phyloP scores from a whole-genome alignment of 1,140 invertebrate genomes.

The Hycleus cichorii region DNA sequence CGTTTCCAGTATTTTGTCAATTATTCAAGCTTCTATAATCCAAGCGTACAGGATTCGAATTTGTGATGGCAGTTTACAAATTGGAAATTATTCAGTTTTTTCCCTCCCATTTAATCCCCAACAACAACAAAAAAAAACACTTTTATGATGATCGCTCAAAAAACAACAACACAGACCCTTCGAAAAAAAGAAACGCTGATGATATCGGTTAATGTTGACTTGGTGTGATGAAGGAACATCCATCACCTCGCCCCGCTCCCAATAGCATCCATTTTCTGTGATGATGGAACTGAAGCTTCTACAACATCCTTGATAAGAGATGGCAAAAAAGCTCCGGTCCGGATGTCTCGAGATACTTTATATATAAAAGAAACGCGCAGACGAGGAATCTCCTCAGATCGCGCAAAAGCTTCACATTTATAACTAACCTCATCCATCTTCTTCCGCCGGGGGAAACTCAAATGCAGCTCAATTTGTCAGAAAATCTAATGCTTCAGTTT shows the following conservation, averaged over 20 bases:
- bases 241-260: conserved; percentile 28
- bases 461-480: conserved; percentile 46
- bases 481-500: conserved; percentile 41
- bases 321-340: conserved; percentile 31
- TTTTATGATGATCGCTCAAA: too few species aligned
- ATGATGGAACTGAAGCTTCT: conserved; percentile 39
- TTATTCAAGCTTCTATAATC: too few species aligned
- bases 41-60: too few species aligned
- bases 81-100: too few species aligned
- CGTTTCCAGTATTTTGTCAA: not conserved
- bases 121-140: too few species aligned
- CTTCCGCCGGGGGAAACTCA: conserved; percentile 37
- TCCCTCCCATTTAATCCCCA: too few species aligned
- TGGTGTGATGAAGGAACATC: conserved; percentile 23
- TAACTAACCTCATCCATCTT: conserved; percentile 47
- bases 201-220: too few species aligned
- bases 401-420: conserved; percentile 45
- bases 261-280: conserved; percentile 18
- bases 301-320: conserved; percentile 40
- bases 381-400: conserved; percentile 36
- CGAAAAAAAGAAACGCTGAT: too few species aligned
- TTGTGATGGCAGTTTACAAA: too few species aligned
- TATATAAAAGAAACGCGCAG: conserved; percentile 39
- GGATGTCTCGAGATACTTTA: conserved; percentile 38
- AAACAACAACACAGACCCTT: too few species aligned